phyloP scores from a whole-genome alignment of 2,888 invertebrate genomes.

The Ceratothoa steindachneri region DNA sequence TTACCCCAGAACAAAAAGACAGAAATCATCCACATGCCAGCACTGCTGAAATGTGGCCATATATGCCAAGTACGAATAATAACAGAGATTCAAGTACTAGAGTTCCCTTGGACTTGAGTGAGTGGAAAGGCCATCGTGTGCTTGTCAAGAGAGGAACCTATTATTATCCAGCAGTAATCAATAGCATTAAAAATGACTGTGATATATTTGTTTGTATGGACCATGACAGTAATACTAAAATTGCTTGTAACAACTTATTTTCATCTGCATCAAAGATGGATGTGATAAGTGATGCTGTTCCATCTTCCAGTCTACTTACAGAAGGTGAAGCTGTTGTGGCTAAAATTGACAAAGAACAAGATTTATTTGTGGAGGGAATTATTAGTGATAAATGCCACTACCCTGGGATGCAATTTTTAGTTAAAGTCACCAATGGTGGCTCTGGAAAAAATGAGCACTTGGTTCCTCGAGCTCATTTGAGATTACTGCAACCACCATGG shows the following conservation, averaged over 20 bases:
- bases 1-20: constrained; percentile 28
- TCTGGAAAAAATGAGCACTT: constrained; percentile 58
- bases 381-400: constrained; percentile 63
- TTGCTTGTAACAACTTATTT: constrained; percentile 66
- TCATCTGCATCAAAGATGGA: constrained; percentile 71
- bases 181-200: constrained; percentile 54
- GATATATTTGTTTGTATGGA: constrained; percentile 79
- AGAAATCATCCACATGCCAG: not conserved
- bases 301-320: constrained; percentile 69
- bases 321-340: constrained; percentile 75
- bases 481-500: constrained; percentile 91
- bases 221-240: constrained; percentile 58
- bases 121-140: constrained; percentile 90
- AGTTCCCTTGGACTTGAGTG: constrained; percentile 68
- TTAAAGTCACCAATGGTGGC: constrained; percentile 56
- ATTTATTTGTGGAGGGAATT: constrained; percentile 73
- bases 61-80: constrained; percentile 20
- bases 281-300: constrained; percentile 89
- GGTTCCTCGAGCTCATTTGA: constrained; percentile 82
- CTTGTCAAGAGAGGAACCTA: constrained; percentile 77
- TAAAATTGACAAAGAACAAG: constrained; percentile 58
- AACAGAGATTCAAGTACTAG: too few relatives aligned
- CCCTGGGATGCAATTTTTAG: constrained; percentile 66
- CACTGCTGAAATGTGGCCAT: constrained; percentile 37
- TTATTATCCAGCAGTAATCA: constrained; percentile 84